phyloP scores from a whole-genome alignment of 2,888 invertebrate genomes.

The Scaeva pyrastri region DNA sequence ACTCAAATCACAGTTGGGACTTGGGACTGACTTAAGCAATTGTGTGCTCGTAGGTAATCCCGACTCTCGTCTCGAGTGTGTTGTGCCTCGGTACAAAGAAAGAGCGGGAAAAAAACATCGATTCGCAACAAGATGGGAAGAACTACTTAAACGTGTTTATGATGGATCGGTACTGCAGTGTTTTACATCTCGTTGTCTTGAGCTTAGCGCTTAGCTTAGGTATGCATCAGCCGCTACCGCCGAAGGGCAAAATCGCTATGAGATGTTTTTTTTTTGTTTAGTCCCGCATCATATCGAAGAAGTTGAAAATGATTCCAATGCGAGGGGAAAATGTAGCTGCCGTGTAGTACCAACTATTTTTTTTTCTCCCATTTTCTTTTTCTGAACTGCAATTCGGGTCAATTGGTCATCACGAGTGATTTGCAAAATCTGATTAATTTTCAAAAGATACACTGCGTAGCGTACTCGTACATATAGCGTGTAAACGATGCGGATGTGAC shows the following conservation, averaged over 20 bases:
- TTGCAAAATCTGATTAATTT: conserved; percentile 71
- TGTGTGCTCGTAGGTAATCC: conserved; percentile 7
- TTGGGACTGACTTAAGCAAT: too few species aligned
- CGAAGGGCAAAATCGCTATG: conserved; percentile 59
- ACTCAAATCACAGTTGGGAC: conserved; percentile 27
- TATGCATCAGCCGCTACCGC: neutral
- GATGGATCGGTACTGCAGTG: conserved; percentile 60
- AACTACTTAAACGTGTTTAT: conserved; percentile 67
- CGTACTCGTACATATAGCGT: neutral
- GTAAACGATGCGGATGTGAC: conserved; percentile 46
- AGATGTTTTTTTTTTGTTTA: conserved; percentile 40
- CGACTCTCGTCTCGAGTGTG: conserved; percentile 25
- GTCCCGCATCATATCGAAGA: conserved; percentile 24
- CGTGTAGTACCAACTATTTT: conserved; percentile 12
- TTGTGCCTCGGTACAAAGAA: conserved; percentile 10
- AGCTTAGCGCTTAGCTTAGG: neutral
- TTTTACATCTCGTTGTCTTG: conserved; percentile 25
- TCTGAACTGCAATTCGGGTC: conserved; percentile 66
- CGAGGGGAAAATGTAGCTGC: neutral
- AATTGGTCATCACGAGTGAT: conserved; percentile 74
- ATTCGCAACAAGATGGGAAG: conserved; percentile 9
- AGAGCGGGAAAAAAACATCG: neutral
- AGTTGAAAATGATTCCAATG: conserved; percentile 18
- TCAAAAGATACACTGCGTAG: conserved; percentile 49
- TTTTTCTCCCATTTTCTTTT: neutral